Evolutionary conservation across 2,888 invertebrate genomes (phyloP), one percentile per base, ranked within the genome.

Genomic region (Leucozona laternaria): DNA sequence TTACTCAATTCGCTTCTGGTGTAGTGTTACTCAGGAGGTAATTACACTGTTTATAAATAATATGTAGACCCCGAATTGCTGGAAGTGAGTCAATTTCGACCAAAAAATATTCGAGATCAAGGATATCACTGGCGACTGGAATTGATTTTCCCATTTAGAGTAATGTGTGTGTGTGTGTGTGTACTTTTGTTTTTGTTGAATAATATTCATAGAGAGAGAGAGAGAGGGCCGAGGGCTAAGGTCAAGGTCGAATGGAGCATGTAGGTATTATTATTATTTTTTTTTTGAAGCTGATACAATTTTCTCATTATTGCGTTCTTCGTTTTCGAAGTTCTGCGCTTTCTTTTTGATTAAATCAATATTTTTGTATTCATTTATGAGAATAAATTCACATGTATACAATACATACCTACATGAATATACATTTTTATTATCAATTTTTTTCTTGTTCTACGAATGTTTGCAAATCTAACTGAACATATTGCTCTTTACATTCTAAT

Each of bases 21-120:
- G 20, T 20, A 66, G 48, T 48, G 48, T 66, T 20, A 48, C 66
- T 2, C 8, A 28, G 11, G 48, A 20, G 48, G 34, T 66, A 31
- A 31, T 31, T 31, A 31, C 50, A 48, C 20, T 31, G 17, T 17
- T 17, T 43, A 64, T 28, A 64, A n/a, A n/a, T n/a, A n/a, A n/a
- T n/a, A n/a, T 15, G 53, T 28, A 28, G 28, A 62, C 62, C 34
- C 31, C 31, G 15, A 64, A 45, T 25, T 43, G 13, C n/a, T 31
- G 8, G 6, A 37, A 22, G 1, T 40, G 7, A 60, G 37, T 37
- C 13, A 20, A 48, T 66, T 66, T 20, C 7, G 20, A 20, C 20
- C 15, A 43, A 10, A 11, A 45, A 48, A 17, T 34, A 48, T 66
- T 66, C 66, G 66, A 48, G 66, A 66, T 66, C 66, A 66, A 66